phyloP scores from a whole-genome alignment of 2,797 vertebrate species.

The Novumbra hubbsi region DNA sequence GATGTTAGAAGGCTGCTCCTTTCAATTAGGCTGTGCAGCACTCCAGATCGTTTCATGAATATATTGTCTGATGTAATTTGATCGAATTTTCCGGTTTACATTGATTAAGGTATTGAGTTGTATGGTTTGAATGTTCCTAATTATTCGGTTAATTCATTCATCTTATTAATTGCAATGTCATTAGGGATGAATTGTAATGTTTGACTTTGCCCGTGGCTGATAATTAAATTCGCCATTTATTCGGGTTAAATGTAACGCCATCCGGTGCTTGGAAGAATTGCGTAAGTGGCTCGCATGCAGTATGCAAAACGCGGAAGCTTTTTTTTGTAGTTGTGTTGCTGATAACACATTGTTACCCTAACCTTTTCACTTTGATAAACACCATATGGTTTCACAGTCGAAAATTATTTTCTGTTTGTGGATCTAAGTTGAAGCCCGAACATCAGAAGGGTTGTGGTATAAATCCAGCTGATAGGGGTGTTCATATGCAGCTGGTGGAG shows the following conservation, averaged over 20 bases:
- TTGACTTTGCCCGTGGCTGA: conserved; percentile 10
- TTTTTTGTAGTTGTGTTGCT: not conserved
- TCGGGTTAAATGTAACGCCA: not conserved
- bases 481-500: conserved; percentile 32
- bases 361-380: not conserved
- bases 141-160: not conserved
- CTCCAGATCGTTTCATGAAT: not conserved
- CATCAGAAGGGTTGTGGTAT: conserved; percentile 5
- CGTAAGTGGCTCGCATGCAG: not conserved
- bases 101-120: not conserved
- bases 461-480: conserved; percentile 25
- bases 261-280: not conserved
- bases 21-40: not conserved
- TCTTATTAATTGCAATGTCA: not conserved
- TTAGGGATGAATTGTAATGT: not conserved
- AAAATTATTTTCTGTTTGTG: no score
- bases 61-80: not conserved
- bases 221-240: not conserved
- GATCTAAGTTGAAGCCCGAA: not conserved
- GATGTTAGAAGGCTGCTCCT: not conserved
- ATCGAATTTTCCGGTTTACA: not conserved
- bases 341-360: not conserved
- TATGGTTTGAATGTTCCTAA: not conserved
- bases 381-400: not conserved
- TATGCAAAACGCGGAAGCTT: not conserved